Evolutionary conservation across 1,140 invertebrate genomes (phyloP), one percentile per base, ranked within the genome.

Genomic region (Drosophila novamexicana): DNA sequence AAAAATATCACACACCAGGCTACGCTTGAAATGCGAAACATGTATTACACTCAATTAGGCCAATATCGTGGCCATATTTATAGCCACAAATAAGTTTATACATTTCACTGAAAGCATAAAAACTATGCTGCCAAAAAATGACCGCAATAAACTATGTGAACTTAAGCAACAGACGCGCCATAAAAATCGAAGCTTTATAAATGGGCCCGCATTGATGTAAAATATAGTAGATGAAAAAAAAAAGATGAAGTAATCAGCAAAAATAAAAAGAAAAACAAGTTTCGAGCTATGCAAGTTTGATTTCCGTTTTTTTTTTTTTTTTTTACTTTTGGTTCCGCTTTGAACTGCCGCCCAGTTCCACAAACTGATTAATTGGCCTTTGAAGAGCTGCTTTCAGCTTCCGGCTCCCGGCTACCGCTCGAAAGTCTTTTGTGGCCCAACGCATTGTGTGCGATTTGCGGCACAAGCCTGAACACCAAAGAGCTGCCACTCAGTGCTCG

Each of bases 121-220:
- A 66, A 75, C 72, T 71, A 58, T 75, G 66, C 57, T n/a, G 63
- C 63, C 63, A 67, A 59, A 74, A 73, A 75, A 75, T 65, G 72
- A 82, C 71, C 66, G 72, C 76, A 69, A 82, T 88, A 86, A 86
- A 86, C 72, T 77, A 79, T 64, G 54, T 45, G 75, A 53, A 77
- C 58, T 74, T 68, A 79, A 47, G 59, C 53, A 50, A 62, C 52
- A 49, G 66, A 34, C 39, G 36, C 53, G 50, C 75, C 79, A 85
- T 85, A 82, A 82, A 85, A 86, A 82, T 88, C 75, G 79, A 86
- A 88, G 83, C 75, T 68, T 76, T 82, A 86, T 73, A 88, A 86
- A 86, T 86, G 79, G 74, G 75, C 68, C 81, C 76, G 61, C 80
- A 72, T 66, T 44, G 14, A 16, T n/a, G n/a, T 18, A 32, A 65